Base-by-base conservation (phyloP, 2,797 vertebrate genomes). In the Mormyrus hasselquistii region DNA sequence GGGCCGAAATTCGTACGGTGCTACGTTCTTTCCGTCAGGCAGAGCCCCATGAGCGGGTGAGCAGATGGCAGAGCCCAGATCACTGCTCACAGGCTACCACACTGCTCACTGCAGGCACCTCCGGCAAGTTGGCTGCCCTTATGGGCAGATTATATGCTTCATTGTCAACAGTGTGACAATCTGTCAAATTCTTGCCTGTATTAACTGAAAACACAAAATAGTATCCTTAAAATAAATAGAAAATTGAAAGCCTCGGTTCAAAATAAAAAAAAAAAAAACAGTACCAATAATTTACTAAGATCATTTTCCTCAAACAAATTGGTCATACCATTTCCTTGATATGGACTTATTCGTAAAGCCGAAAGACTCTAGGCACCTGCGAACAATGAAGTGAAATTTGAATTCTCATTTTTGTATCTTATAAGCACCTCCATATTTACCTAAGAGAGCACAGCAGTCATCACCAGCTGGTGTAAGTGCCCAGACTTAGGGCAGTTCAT, bases 31-130 rank as follows among this genome's bases (percentile, higher is more conserved):
- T 90, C 91, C 90, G 93, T 94, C 65, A 93, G 91, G 92, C 93
- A 92, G 95, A 92, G 94, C 95, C 94, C 93, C 93, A 90, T 82
- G 22, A 65, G 87, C 91, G 93, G 53, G 87, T 91, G 93, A 95
- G 94, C 96, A 96, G 96, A 96, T 96, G 96, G 96, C 94, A 93
- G 83, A 92, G 94, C 92, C 90, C 94, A 94, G 95, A 93, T 93
- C 93, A 93, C 95, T 95, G 95, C 95, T 94, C 95, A 94, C 95
- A 95, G 96, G 95, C 93, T 73, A 91, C 91, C 91, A 91, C 93
- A 90, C 82, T 59, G 57, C 41, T 93, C 91, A 84, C 94, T 47
- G 92, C 90, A 91, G 94, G 94, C 92, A 89, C 89, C 88, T 76
- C 90, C 90, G 91, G 91, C 88, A 92, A 59, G 89, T 90, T 91